phyloP scores from a whole-genome alignment of 2,113 vertebrate genomes.

The Cisticola juncidis region DNA sequence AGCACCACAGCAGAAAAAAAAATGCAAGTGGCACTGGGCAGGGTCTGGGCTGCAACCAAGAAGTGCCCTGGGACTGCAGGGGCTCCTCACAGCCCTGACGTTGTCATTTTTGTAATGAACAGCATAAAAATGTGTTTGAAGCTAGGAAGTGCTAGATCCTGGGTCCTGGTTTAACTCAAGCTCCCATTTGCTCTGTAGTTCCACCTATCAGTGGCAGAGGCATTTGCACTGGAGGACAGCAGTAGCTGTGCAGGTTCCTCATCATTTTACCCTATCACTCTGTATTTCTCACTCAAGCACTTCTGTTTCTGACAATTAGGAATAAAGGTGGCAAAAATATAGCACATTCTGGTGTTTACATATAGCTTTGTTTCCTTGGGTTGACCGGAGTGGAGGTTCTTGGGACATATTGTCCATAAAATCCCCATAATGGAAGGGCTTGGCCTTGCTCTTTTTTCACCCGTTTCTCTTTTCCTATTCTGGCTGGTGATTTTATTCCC shows the following conservation, averaged over 20 bases:
- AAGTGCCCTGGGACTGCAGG: background rate
- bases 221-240: background rate
- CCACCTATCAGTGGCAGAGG: background rate
- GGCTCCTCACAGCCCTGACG: background rate
- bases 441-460: accelerated
- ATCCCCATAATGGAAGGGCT: background rate
- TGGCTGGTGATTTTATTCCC: background rate
- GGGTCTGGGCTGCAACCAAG: background rate
- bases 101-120: background rate
- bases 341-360: background rate
- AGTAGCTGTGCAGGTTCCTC: background rate
- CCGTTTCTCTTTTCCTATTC: background rate
- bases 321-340: background rate
- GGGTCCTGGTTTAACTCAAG: background rate
- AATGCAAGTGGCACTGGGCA: background rate
- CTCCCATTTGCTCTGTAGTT: background rate
- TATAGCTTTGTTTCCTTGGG: background rate
- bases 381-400: background rate
- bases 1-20: background rate
- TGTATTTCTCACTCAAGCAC: background rate
- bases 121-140: background rate
- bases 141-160: background rate
- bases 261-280: background rate
- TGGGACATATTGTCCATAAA: background rate
- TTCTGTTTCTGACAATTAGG: slow-evolving; percentile 4